A percentile compares a stretch with the other conserved stretches of the same genome.
Evolutionary conservation across 2,888 invertebrate genomes (phyloP).

Genomic region (Drosophila neonasuta): DNA sequence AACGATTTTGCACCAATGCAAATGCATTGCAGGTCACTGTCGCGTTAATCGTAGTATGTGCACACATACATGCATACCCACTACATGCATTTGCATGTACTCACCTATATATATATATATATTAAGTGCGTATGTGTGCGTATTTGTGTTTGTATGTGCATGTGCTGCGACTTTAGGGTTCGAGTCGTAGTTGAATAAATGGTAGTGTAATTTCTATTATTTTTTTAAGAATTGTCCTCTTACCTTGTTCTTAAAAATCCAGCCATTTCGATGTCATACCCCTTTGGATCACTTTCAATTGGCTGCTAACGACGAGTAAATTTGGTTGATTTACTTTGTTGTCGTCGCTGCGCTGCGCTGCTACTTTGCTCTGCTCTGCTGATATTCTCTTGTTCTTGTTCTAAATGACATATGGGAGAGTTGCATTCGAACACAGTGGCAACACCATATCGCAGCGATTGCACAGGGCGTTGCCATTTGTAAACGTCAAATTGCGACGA

Average conservation of each 20-base stretch:
- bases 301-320: slow-evolving; percentile 2
- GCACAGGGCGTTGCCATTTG: slow-evolving; percentile 43
- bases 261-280: slow-evolving; percentile 67
- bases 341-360: slow-evolving; percentile 17
- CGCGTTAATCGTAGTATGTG: slow-evolving; percentile 5
- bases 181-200: slow-evolving; percentile 14
- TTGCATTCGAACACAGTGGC: slow-evolving; percentile 38
- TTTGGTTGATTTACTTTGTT: slow-evolving; percentile 42
- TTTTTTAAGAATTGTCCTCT: neutral
- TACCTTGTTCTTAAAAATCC: slow-evolving; percentile 77
- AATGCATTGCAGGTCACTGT: slow-evolving; percentile 50
- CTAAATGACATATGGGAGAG: slow-evolving; percentile 39
- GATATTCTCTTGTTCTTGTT: slow-evolving; percentile 43
- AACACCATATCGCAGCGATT: slow-evolving; percentile 13
- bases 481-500: slow-evolving; percentile 50
- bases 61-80: neutral
- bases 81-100: neutral
- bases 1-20: slow-evolving; percentile 10
- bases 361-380: neutral
- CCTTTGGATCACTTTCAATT: slow-evolving; percentile 2
- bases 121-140: no score
- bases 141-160: slow-evolving; percentile 8
- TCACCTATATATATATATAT: neutral
- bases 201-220: neutral
- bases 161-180: slow-evolving; percentile 3